Evolutionary conservation across 2,888 invertebrate genomes (phyloP), one percentile per base, ranked within the genome.

Genomic region (Eutolmus rufibarbis): DNA sequence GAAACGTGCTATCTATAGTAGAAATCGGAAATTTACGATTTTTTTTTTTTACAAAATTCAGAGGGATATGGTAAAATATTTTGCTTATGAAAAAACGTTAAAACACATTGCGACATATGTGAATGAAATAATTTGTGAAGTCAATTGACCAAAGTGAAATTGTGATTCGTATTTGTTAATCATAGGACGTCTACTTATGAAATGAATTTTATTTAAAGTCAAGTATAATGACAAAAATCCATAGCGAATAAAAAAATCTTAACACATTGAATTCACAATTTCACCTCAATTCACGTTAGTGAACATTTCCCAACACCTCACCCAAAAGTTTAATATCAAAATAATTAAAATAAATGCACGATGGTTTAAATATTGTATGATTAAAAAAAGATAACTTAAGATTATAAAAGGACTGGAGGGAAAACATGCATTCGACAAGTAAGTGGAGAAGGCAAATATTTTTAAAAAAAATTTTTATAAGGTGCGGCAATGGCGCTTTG

Each of bases 21-120:
- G 16, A 37, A 34, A 66, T 82, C 82, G 82, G 82, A 82, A 82
- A 82, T 82, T 82, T 82, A 34, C 82, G 82, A 82, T 82, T 19
- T 82, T 28, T 40, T 40, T 2, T 46, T 78, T 46, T 43, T 78
- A 40, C 37, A 51, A 82, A 37, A 79, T 51, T 51, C 28, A 76
- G 2, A 76, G n/a, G 37, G 34, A 78, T 40, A 40, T 43, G 46
- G 43, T n/a, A 46, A 34, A 76, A 66, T 7, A 74, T n/a, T 34
- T 74, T 57, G 57, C 28, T 66, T 66, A 66, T 66, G 66, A 66
- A 12, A 19, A 28, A 23, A 28, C 12, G 23, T 66, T 66, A 66
- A 23, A 28, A 23, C 9, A 66, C 23, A 66, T 12, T 66, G 28
- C 8, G 19, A 57, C 9, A 57, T 19, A n/a, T 23, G 23, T 9